Percentiles rank a stretch among this genome's conserved stretches.
Evolutionary conservation across 2,797 vertebrate species (phyloP).

Genomic region (Chelon labrosus): DNA sequence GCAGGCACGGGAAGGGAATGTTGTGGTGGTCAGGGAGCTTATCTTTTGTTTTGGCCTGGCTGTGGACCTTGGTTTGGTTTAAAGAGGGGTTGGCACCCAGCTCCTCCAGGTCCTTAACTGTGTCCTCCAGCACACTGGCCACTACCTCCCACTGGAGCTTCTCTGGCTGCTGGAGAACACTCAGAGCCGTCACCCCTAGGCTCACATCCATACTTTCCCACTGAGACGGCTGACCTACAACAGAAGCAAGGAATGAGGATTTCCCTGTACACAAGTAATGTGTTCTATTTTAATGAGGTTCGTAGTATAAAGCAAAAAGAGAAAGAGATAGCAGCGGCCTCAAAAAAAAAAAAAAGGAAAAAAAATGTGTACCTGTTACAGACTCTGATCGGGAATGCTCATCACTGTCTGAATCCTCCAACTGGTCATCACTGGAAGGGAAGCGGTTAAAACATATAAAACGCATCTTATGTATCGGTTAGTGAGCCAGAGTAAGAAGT

Average conservation of each 20-base stretch:
- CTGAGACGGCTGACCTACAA: slow-evolving; percentile 92
- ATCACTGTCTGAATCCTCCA: slow-evolving; percentile 99
- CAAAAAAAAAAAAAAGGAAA: neutral
- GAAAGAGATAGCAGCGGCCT: neutral
- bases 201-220: slow-evolving; percentile 96
- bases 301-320: neutral
- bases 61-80: slow-evolving; percentile 91
- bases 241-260: neutral
- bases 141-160: slow-evolving; percentile 99
- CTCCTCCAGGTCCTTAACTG: slow-evolving; percentile 98
- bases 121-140: slow-evolving; percentile 98
- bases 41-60: slow-evolving; percentile 91
- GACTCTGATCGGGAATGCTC: slow-evolving; percentile 99
- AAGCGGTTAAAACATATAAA: slow-evolving; percentile 7
- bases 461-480: neutral
- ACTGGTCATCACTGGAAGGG: slow-evolving; percentile 92
- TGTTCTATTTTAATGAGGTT: neutral
- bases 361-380: slow-evolving; percentile 88
- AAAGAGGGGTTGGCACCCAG: slow-evolving; percentile 94
- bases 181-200: slow-evolving; percentile 95
- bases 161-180: slow-evolving; percentile 97
- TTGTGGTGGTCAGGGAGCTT: slow-evolving; percentile 94
- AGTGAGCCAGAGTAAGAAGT: no score
- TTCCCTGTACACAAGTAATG: neutral
- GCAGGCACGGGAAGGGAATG: slow-evolving; percentile 98